phyloP scores from a whole-genome alignment of 2,888 invertebrate species.

The Lepetodrilus schrolli region DNA sequence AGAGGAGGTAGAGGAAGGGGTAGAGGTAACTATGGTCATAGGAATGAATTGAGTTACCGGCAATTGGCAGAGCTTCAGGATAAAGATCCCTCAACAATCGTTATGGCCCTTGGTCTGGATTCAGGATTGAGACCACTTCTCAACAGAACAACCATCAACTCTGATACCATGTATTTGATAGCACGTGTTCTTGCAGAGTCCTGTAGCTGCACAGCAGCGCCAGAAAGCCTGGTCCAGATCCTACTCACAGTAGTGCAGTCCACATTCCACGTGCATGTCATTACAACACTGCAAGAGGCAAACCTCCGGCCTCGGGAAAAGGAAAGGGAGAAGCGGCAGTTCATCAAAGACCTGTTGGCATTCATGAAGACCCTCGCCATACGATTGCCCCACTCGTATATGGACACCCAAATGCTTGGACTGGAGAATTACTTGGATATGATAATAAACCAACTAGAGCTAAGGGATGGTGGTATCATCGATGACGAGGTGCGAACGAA shows the following conservation, averaged over 20 bases:
- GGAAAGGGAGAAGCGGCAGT: not conserved
- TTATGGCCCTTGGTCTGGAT: not conserved
- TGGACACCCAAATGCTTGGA: not conserved
- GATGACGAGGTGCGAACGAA: not conserved
- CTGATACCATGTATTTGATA: not conserved
- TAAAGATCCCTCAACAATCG: constrained; percentile 13
- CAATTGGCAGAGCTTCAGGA: not conserved
- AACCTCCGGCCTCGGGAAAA: not conserved
- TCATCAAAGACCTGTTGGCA: not conserved
- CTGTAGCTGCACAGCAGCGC: not conserved
- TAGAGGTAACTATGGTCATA: not conserved
- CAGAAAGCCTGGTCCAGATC: not conserved
- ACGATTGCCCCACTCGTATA: constrained; percentile 1
- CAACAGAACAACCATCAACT: not conserved
- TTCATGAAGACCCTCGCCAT: not conserved
- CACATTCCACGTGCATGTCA: not conserved
- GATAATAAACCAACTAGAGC: not conserved
- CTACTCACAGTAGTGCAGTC: not conserved
- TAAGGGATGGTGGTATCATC: not conserved
- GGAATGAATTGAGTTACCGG: not conserved
- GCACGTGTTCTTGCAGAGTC: not conserved
- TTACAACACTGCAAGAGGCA: not conserved
- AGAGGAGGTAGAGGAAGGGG: not conserved
- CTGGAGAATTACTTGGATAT: not conserved
- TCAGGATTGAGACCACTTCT: not conserved